Conservation (phyloP, 2,113 vertebrate genomes). For the Paedocypris sp. region DNA sequence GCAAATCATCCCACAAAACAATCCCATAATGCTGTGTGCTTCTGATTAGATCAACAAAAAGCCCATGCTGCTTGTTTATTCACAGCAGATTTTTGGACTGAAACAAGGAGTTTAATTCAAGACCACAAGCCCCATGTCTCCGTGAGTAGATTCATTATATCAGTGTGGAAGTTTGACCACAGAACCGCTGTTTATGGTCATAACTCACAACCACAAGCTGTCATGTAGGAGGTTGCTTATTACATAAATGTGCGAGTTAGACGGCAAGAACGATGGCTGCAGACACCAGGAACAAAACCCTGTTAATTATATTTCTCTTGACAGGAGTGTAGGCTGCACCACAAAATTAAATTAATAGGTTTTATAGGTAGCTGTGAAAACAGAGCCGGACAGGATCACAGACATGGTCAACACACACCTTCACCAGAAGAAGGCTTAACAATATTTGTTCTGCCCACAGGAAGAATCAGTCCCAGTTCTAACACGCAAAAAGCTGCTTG, state of each 20-base stretch:
- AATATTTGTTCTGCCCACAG: background rate
- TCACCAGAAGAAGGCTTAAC: slow-evolving; percentile 23
- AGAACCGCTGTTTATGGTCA: slow-evolving; percentile 25
- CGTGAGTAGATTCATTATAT: slow-evolving; percentile 34
- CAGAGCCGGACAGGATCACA: background rate
- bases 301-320: slow-evolving; percentile 36
- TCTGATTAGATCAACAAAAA: slow-evolving; percentile 14
- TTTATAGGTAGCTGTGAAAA: slow-evolving; percentile 6
- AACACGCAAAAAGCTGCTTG: background rate
- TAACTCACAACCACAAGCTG: slow-evolving; percentile 33
- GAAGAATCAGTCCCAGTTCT: background rate
- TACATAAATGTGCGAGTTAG: slow-evolving; percentile 33
- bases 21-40: background rate
- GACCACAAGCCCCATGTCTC: slow-evolving; percentile 24
- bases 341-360: slow-evolving; percentile 24
- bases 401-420: slow-evolving; percentile 23
- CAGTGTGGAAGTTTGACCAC: slow-evolving; percentile 33
- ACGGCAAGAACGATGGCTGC: slow-evolving; percentile 30
- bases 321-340: slow-evolving; percentile 28
- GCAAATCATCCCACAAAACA: background rate
- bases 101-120: slow-evolving; percentile 17
- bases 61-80: slow-evolving; percentile 8
- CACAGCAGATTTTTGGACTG: slow-evolving; percentile 11
- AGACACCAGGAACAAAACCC: slow-evolving; percentile 31
- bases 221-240: slow-evolving; percentile 33